A percentile compares a stretch with the other conserved stretches of the same genome.
phyloP scores from a whole-genome alignment of 1,140 invertebrate species.

The Bombus turneri region DNA sequence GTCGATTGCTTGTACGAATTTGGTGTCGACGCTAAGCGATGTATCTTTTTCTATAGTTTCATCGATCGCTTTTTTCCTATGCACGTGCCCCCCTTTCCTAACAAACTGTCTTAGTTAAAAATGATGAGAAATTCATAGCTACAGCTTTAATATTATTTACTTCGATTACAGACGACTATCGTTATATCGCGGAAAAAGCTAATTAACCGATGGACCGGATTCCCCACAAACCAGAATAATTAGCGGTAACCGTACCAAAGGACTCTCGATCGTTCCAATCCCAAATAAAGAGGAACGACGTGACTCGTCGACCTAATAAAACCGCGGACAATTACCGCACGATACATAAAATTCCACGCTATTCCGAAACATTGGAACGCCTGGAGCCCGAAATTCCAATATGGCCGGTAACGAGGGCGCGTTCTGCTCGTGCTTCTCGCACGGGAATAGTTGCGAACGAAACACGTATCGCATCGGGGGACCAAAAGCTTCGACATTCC shows the following conservation, averaged over 20 bases:
- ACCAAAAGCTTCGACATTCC: slow-evolving; percentile 51
- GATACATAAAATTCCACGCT: not conserved
- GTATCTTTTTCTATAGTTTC: no score
- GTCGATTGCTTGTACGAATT: no score
- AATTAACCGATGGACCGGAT: not conserved
- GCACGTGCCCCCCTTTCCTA: no score
- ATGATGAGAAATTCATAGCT: no score
- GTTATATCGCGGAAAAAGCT: not conserved
- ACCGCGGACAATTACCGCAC: slow-evolving; percentile 15
- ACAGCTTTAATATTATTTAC: not conserved
- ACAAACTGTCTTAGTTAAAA: no score
- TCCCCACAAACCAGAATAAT: not conserved
- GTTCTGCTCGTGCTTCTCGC: slow-evolving; percentile 28
- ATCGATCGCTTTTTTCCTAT: no score
- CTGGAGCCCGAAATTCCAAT: slow-evolving; percentile 26
- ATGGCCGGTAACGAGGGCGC: slow-evolving; percentile 2
- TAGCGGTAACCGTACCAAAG: not conserved
- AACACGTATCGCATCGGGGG: slow-evolving; percentile 55
- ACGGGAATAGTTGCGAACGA: slow-evolving; percentile 35
- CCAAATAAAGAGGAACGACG: not conserved
- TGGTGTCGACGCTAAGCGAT: no score
- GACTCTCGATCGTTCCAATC: not conserved
- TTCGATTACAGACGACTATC: not conserved
- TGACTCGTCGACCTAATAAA: not conserved
- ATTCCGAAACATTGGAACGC: slow-evolving; percentile 2